Evolutionary conservation across 1,140 invertebrate genomes (phyloP), one percentile per base, ranked within the genome.

Genomic region (Caenorhabditis inopinata): DNA sequence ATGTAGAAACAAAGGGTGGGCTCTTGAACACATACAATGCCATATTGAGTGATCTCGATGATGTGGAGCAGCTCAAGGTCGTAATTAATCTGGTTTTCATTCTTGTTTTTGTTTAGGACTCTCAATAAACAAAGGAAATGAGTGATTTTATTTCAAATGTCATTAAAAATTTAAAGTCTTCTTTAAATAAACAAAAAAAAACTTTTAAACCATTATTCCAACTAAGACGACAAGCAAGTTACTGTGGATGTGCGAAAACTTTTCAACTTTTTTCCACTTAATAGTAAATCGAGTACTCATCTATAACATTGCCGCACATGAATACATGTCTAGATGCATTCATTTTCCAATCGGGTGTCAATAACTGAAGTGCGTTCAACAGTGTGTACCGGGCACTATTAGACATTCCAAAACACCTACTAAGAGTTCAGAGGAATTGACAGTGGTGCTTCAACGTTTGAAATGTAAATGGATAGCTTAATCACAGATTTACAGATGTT

Each of bases 321-420:
- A n/a, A n/a, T n/a, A n/a, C n/a, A n/a, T n/a, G n/a, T n/a, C n/a
- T n/a, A n/a, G n/a, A 29, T 42, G 32, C 21, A 25, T 25, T 7
- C 27, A 32, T 29, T 58, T 32, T 68, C 29, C 58, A 68, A 21
- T 68, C 32, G 32, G 58, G 58, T 68, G 58, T 68, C 58, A 68
- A 29, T 68, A 68, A 68, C 58, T 68, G 29, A 68, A 68, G 58
- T 68, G 32, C 14, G 38, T 14, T n/a, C n/a, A n/a, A n/a, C n/a
- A n/a, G n/a, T 42, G 14, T 38, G 58, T 68, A 21, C 58, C 58
- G 21, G 58, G 58, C 11, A 68, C 58, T 38, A 21, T 25, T 18
- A 21, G 23, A 68, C 58, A 68, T 21, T 68, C 21, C 6, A 2
- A 42, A 38, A 21, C 21, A 68, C 1, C 35, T 42, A 5, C 14